Percentiles rank a stretch among this genome's conserved stretches.
Evolutionary conservation across 2,888 invertebrate genomes (phyloP).

Genomic region (Terebella lapidaria): DNA sequence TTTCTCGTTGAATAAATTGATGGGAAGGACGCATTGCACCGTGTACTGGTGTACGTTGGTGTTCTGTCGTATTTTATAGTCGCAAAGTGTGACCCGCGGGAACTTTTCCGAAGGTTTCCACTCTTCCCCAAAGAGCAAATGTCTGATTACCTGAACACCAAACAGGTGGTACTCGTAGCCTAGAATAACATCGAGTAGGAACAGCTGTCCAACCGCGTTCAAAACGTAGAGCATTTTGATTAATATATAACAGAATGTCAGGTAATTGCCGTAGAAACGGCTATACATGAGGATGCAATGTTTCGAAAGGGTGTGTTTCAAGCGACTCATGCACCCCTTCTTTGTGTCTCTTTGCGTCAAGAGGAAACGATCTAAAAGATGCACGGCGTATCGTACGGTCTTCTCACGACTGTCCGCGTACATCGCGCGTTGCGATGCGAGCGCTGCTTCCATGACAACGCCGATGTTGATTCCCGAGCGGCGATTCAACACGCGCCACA

Average conservation of each 20-base stretch:
- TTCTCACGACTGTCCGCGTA: conserved; percentile 21
- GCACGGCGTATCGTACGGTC: conserved; percentile 20
- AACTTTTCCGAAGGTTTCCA: conserved; percentile 43
- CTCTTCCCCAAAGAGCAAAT: conserved; percentile 49
- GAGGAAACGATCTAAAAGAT: conserved; percentile 18
- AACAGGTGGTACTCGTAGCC: conserved; percentile 51
- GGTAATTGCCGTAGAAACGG: conserved; percentile 53
- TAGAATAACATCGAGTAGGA: conserved; percentile 55
- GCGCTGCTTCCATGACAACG: conserved; percentile 22
- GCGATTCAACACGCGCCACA: conserved; percentile 52
- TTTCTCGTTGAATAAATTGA: conserved; percentile 39
- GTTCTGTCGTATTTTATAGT: conserved; percentile 53
- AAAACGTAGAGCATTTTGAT: conserved; percentile 51
- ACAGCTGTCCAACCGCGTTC: conserved; percentile 56
- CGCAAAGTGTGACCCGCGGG: conserved; percentile 52
- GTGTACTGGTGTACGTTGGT: conserved; percentile 52
- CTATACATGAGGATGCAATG: conserved; percentile 38
- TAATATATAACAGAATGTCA: conserved; percentile 53
- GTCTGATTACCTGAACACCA: conserved; percentile 55
- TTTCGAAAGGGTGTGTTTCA: conserved; percentile 42
- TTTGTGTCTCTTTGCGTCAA: conserved; percentile 13
- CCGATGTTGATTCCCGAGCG: conserved; percentile 20
- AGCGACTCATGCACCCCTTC: conserved; percentile 12
- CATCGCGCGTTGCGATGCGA: conserved; percentile 16
- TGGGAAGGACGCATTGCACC: conserved; percentile 51